These are phyloP conservation scores for Anguilla rostrata DNA, from an alignment of 2,113 vertebrate species.

Conservation along the genomic window DNA sequence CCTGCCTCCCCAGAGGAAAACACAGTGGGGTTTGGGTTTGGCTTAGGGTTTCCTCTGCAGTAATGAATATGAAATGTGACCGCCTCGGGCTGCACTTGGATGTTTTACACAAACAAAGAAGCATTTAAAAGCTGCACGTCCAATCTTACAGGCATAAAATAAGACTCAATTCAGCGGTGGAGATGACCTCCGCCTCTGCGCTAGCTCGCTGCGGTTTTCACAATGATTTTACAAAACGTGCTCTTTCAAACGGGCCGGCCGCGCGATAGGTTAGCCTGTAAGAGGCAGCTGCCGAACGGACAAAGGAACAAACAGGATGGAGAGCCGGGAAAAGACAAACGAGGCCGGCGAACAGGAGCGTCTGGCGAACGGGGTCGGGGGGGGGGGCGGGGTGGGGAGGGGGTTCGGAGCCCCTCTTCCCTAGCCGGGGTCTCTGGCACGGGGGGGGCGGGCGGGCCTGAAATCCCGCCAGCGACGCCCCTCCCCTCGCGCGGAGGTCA, in stretches of 20 bases:
- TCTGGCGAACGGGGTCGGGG: not conserved
- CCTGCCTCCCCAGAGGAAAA: not conserved
- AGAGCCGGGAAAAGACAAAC: not conserved
- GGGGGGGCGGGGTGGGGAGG: not conserved
- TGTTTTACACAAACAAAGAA: not conserved
- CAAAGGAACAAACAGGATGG: not conserved
- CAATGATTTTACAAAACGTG: not conserved
- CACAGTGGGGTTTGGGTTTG: not conserved
- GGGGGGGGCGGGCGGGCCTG: not conserved
- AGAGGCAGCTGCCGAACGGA: not conserved
- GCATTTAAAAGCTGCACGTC: not conserved
- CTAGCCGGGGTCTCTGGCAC: not conserved
- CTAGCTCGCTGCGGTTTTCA: not conserved
- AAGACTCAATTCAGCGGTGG: not conserved
- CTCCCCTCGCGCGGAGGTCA: not conserved
- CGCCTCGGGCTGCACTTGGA: not conserved
- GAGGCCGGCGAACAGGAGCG: not conserved
- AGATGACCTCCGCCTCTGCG: not conserved
- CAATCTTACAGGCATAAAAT: not conserved
- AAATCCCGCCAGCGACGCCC: not conserved
- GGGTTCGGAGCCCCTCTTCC: not conserved
- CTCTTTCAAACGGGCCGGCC: not conserved
- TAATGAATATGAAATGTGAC: conserved; percentile 9
- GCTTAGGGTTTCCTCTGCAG: not conserved
- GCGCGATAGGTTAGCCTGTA: not conserved